Evolutionary conservation across 2,888 invertebrate species (phyloP), one percentile per base, ranked within the genome.

Genomic region (Zootermopsis nevadensis): DNA sequence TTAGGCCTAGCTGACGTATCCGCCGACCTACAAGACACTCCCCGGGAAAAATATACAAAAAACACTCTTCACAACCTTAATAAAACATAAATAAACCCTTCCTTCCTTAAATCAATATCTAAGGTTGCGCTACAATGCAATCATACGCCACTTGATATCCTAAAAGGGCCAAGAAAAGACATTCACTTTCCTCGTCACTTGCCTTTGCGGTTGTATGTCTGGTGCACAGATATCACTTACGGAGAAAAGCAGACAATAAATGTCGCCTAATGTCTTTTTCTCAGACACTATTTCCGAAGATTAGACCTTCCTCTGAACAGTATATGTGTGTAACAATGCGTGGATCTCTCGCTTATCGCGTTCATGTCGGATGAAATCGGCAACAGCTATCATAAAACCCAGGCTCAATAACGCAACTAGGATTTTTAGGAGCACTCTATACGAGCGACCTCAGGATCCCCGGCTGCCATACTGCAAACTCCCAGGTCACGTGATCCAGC

Each of bases 381-480:
- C 38, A 53, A 31, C n/a, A 38, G 77, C 35, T 60, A 38, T 66
- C 66, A 30, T 42, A 74, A 74, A 74, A 74, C 74, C 24, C 42
- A 2, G 74, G 66, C 66, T 60, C 79, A 35, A 38, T 66, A 38
- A 66, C 24, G 79, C 60, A 60, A 35, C 31, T 27, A 55, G 48
- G 27, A 55, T 60, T 66, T 79, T 79, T 66, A 79, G 66, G 60
- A 79, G 79, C 79, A 35, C 79, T 79, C 79, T 79, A 24, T 33
- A 33, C 79, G 76, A 72, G 42, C 80, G 42, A 53, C 69, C 69
- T 42, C 82, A 79, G 66, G 33, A 74, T 55, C 60, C 76, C 83
- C 83, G 84, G 87, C 88, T 87, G 88, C 88, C 88, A 88, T 88
- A 88, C 88, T 89, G 90, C 89, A 89, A 84, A 88, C 89, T 87